phyloP scores from a whole-genome alignment of 2,797 vertebrate genomes.

The Sebastes miniatus region DNA sequence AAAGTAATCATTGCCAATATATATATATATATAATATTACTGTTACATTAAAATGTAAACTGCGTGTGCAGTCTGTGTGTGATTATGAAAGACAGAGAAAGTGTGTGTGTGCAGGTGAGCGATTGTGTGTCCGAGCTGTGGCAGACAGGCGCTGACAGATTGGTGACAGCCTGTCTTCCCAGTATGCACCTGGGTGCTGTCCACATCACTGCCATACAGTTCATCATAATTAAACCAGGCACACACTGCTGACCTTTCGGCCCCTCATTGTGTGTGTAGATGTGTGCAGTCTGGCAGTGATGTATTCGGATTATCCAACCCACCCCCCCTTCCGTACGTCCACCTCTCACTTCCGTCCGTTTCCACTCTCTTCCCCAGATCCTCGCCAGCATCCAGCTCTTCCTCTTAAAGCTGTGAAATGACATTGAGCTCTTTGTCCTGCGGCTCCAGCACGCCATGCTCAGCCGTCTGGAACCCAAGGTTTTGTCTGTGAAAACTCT shows the following conservation, averaged over 20 bases:
- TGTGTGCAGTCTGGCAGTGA: constrained; percentile 1
- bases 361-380: constrained; percentile 28
- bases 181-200: constrained; percentile 59
- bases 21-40: too few relatives aligned
- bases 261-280: neutral
- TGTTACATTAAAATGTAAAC: too few relatives aligned
- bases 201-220: constrained; percentile 50
- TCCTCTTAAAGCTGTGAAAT: constrained; percentile 53
- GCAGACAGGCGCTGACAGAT: constrained; percentile 56
- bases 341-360: constrained; percentile 13
- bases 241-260: constrained; percentile 32
- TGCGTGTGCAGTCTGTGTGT: neutral
- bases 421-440: constrained; percentile 56
- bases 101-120: neutral
- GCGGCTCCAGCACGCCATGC: constrained; percentile 33
- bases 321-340: neutral
- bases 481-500: constrained; percentile 41
- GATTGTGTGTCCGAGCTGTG: constrained; percentile 25
- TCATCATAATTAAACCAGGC: constrained; percentile 59
- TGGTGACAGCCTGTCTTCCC: constrained; percentile 67
- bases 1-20: neutral
- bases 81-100: neutral
- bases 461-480: constrained; percentile 34
- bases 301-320: constrained; percentile 20
- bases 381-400: constrained; percentile 22